These are phyloP conservation scores for Platalea minor DNA, from an alignment of 2,797 vertebrate species.

Conservation along the genomic window DNA sequence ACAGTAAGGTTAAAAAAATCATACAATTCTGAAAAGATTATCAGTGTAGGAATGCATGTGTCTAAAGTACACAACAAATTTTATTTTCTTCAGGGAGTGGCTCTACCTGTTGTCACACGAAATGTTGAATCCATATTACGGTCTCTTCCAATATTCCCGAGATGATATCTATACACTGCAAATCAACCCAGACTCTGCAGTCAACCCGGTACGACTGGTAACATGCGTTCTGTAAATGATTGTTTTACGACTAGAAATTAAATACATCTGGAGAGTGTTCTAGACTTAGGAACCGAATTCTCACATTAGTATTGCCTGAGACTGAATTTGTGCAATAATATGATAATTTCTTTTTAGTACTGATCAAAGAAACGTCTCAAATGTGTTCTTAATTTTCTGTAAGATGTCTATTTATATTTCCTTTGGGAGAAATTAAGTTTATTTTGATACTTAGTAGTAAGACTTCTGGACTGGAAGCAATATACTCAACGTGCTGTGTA, in stretches of 20 bases:
- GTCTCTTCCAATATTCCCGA: constrained; percentile 96
- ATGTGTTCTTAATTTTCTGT: not conserved
- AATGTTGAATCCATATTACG: constrained; percentile 98
- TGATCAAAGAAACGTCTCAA: not conserved
- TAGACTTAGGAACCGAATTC: not conserved
- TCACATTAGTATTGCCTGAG: not conserved
- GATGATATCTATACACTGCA: constrained; percentile 98
- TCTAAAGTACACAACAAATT: not conserved
- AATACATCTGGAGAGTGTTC: not conserved
- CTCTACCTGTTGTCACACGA: constrained; percentile 96
- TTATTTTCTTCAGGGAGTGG: constrained; percentile 86
- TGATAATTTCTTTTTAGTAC: not conserved
- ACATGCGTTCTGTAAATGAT: not conserved
- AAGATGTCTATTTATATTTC: not conserved
- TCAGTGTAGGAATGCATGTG: not conserved
- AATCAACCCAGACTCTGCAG: constrained; percentile 96
- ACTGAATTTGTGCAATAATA: not conserved
- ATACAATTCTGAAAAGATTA: not conserved
- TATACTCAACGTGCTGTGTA: not conserved
- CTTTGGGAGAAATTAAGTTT: not conserved
- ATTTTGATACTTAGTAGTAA: not conserved
- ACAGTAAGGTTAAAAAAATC: not conserved
- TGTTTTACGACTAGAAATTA: not conserved
- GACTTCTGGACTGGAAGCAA: not conserved
- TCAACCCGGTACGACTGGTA: constrained; percentile 86